Base-by-base conservation (phyloP, 2,113 vertebrate species). In the Ceyx margarethae region DNA sequence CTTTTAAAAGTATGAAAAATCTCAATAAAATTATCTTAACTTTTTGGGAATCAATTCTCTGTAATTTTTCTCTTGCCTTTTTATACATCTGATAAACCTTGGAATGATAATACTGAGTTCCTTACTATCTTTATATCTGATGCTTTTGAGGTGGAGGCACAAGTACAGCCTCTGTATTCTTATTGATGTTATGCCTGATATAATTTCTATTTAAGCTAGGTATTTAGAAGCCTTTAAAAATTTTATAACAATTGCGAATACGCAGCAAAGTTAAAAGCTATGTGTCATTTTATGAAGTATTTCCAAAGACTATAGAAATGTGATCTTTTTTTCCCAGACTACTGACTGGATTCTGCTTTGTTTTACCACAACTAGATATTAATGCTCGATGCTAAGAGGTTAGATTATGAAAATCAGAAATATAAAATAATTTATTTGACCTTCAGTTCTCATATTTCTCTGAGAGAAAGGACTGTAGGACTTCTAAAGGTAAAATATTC, bases 371-470 rank as follows among this genome's bases (percentile, higher is more conserved):
- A 23, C 60, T 82, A 79, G 64, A 73, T 91, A 68, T 65, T 85
- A 93, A 85, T 81, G 80, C 76, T 93, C 18, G 5, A 14, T 81
- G 81, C 81, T 78, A 78, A 90, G 86, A 85, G 72, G 91, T 92
- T 95, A 89, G 87, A 79, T 90, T 87, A 94, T 86, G 81, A 93
- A 93, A 94, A 95, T 94, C 85, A 94, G 91, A 94, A 94, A 87
- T 91, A 76, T 84, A 89, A 93, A 95, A 95, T 81, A 90, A 91
- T 94, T 91, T 93, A 67, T 96, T 83, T 90, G 88, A 96, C 95
- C 94, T 96, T 96, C 95, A 91, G 23, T 74, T 92, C 91, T 87
- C 67, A 25, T 91, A 83, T 92, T 91, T 96, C 93, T 76, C 51
- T 20, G 71, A 87, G 83, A 90, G 85, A 90, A 87, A 40, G 35